Evolutionary conservation across 2,888 invertebrate genomes (phyloP).

Genomic region (Hypomecis atomaria): DNA sequence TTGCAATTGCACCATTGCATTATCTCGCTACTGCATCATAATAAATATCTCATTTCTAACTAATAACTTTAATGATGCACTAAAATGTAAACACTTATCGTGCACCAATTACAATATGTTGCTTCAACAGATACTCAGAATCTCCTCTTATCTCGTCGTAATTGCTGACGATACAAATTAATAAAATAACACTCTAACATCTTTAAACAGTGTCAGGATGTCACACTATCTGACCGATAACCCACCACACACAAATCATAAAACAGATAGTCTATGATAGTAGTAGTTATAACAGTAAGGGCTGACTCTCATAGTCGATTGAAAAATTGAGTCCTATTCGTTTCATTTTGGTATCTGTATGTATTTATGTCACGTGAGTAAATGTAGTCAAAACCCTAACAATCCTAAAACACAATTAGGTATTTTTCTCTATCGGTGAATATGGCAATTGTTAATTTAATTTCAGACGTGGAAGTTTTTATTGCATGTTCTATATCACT

Average conservation of each 20-base stretch:
- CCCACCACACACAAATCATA: conserved; percentile 12
- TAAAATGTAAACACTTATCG: not conserved
- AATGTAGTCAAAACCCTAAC: too few relatives aligned
- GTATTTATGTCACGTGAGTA: too few relatives aligned
- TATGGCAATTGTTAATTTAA: too few relatives aligned
- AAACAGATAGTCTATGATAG: not conserved
- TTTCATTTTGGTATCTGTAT: too few relatives aligned
- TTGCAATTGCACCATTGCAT: too few relatives aligned
- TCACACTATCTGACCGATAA: conserved; percentile 46
- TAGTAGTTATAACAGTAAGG: conserved; percentile 8
- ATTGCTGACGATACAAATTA: conserved; percentile 13
- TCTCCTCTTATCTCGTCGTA: conserved; percentile 14
- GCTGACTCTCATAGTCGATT: not conserved
- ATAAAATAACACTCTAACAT: conserved; percentile 19
- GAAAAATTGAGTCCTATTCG: too few relatives aligned
- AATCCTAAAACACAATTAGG: too few relatives aligned
- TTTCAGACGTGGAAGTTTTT: too few relatives aligned
- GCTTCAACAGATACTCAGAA: conserved; percentile 8
- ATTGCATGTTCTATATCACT: too few relatives aligned
- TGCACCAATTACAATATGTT: conserved; percentile 1
- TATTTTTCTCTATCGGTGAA: too few relatives aligned
- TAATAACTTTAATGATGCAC: not conserved
- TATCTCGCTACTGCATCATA: too few relatives aligned
- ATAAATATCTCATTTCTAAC: not conserved
- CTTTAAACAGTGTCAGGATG: conserved; percentile 34